Percentiles rank a stretch among this genome's conserved stretches.
phyloP scores from a whole-genome alignment of 2,888 invertebrate genomes.

The Drosophila nr. perissopoda region DNA sequence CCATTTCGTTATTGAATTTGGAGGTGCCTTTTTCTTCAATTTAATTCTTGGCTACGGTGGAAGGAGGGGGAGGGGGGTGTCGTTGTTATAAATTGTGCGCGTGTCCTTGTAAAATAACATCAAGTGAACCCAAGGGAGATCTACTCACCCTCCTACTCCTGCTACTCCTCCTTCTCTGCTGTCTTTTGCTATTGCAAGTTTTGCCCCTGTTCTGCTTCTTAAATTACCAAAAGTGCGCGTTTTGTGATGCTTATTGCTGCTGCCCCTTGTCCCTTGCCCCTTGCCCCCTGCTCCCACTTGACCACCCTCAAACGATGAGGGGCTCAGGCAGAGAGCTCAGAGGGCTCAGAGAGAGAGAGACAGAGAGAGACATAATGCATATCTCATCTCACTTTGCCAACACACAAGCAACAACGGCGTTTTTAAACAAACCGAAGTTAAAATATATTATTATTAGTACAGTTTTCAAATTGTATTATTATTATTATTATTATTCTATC shows the following conservation, averaged over 20 bases:
- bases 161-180: background rate
- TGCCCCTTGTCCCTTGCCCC: background rate
- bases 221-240: slow-evolving; percentile 70
- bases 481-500: background rate
- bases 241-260: slow-evolving; percentile 66
- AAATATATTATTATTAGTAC: background rate
- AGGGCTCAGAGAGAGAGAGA: background rate
- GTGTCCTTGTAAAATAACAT: slow-evolving; percentile 80
- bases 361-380: background rate
- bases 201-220: slow-evolving; percentile 61
- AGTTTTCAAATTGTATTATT: background rate
- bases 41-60: background rate
- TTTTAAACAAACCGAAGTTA: background rate
- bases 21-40: slow-evolving; percentile 1
- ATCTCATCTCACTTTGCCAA: no score
- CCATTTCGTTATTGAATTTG: background rate
- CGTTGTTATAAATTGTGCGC: slow-evolving; percentile 79
- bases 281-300: slow-evolving; percentile 12
- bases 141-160: background rate
- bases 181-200: slow-evolving; percentile 36
- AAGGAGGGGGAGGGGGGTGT: background rate
- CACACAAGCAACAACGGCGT: no score
- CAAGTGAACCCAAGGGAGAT: slow-evolving; percentile 63
- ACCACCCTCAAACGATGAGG: slow-evolving; percentile 28
- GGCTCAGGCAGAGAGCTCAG: no score